Evolutionary conservation across 2,797 vertebrate genomes (phyloP), one percentile per base, ranked within the genome.

Genomic region (Falco berigora): DNA sequence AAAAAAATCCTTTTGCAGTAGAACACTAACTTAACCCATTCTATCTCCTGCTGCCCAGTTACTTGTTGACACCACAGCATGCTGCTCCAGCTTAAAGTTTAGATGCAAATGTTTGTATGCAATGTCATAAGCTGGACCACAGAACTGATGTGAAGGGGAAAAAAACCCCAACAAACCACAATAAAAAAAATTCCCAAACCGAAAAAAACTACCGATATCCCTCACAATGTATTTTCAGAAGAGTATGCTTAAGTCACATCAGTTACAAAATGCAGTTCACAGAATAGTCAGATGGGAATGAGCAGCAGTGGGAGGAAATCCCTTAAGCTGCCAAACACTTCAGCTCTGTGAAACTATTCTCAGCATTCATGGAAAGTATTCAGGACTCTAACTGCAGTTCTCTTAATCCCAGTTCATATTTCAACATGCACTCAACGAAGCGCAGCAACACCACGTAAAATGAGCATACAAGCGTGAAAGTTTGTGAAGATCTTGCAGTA

Each of bases 321-420:
- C 76, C 80, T 88, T 94, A 95, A 93, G 14, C 90, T 93, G 74
- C 62, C 94, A 94, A 96, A 79, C 94, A 62, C 36, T 84, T 86
- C 66, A 75, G 66, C 89, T 86, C 93, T 76, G 53, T 58, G 55
- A 87, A 94, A 89, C 46, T 86, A 50, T 71, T 80, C 56, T 88
- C 79, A 62, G 69, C 69, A 87, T 88, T 81, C 75, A 59, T 5
- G 18, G 88, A 83, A 92, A 82, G 19, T 49, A 87, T 78, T 87
- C 72, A 50, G 47, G 72, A 27, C 17, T 40, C 56, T 50, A 87
- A 81, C 52, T 42, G 73, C 59, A 46, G 34, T 32, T 55, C 28
- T 74, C 64, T 69, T 91, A 94, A 94, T 89, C 82, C 92, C 49
- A 53, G 75, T 32, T 92, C 80, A n/a, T 82, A 94, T 92, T 92